Evolutionary conservation across 2,797 vertebrate genomes (phyloP), one percentile per base, ranked within the genome.

Genomic region (Borostomias antarcticus): DNA sequence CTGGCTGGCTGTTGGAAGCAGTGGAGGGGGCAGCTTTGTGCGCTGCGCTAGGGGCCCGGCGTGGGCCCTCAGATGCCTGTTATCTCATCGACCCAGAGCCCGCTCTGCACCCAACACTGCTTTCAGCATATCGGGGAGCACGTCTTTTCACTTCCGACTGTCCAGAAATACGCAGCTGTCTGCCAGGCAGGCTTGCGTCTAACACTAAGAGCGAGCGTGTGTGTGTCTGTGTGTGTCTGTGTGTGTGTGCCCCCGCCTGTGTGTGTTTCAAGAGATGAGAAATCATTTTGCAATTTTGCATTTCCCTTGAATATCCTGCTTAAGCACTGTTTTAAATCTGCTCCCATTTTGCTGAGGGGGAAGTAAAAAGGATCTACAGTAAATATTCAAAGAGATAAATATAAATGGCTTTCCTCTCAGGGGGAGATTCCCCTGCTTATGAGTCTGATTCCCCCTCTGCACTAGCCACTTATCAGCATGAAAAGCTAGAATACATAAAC

Each of bases 51-150:
- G n/a, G 68, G 0, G 32, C 69, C 75, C 54, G 70, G 69, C 63
- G 62, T 60, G 69, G 62, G 56, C 62, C 73, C 74, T 81, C 68
- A 81, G 65, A 77, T 70, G 57, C 58, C 80, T 80, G 76, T 73
- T 76, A 82, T 79, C 70, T 71, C 65, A 73, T 81, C 70, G 63
- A 76, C 66, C 75, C 78, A 75, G 73, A 82, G 71, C 29, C 19
- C 66, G 65, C 66, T 71, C 77, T 10, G 60, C 61, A 67, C 62
- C 60, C 50, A 56, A 45, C 21, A 30, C 66, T 69, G 71, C 67
- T 62, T 25, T 48, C 58, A 67, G 60, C 75, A 72, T 79, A 74
- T 72, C 64, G 26, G 69, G 72, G 69, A 79, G 62, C 65, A 62
- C 25, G 56, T 66, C 43, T 58, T n/a, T 74, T 67, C 63, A 66